These are phyloP conservation scores for Cremastinae sp. DNA, from an alignment of 2,888 invertebrate genomes.

Conservation along the genomic window DNA sequence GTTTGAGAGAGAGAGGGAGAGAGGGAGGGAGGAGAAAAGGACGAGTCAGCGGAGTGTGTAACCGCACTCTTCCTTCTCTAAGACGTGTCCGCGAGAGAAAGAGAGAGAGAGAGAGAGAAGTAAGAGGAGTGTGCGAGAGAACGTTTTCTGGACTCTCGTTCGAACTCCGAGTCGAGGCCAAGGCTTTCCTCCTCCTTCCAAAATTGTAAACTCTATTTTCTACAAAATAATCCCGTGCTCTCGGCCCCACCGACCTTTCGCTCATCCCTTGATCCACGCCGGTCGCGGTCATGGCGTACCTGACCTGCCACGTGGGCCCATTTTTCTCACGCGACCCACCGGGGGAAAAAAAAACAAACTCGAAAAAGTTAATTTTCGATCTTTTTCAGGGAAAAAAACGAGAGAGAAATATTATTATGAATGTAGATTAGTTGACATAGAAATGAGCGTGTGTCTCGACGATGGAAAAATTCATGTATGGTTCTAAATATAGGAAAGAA, in stretches of 20 bases:
- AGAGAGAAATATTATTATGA: too few relatives aligned
- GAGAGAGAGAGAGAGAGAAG: constrained; percentile 14
- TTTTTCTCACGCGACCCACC: too few relatives aligned
- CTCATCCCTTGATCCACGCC: neutral
- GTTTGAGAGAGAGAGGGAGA: constrained; percentile 34
- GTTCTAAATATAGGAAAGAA: constrained; percentile 72
- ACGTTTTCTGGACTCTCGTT: constrained; percentile 1
- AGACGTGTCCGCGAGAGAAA: constrained; percentile 24
- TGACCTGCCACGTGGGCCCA: neutral
- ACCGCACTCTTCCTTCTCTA: constrained; percentile 18
- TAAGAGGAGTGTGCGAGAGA: constrained; percentile 1
- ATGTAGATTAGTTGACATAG: constrained; percentile 35
- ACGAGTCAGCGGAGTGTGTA: constrained; percentile 19
- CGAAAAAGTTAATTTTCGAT: too few relatives aligned
- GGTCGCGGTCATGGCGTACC: neutral
- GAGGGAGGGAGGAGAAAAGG: constrained; percentile 2
- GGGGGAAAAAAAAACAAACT: neutral
- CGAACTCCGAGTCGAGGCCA: constrained; percentile 46
- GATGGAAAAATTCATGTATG: constrained; percentile 67
- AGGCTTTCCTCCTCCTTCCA: constrained; percentile 34
- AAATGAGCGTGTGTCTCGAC: constrained; percentile 26
- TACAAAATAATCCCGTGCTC: constrained; percentile 9
- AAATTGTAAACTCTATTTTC: constrained; percentile 26
- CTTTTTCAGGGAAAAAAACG: too few relatives aligned
- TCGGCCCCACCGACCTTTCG: too few relatives aligned